Conservation (phyloP, 2,113 vertebrate species). For the Ciconia stormi region DNA sequence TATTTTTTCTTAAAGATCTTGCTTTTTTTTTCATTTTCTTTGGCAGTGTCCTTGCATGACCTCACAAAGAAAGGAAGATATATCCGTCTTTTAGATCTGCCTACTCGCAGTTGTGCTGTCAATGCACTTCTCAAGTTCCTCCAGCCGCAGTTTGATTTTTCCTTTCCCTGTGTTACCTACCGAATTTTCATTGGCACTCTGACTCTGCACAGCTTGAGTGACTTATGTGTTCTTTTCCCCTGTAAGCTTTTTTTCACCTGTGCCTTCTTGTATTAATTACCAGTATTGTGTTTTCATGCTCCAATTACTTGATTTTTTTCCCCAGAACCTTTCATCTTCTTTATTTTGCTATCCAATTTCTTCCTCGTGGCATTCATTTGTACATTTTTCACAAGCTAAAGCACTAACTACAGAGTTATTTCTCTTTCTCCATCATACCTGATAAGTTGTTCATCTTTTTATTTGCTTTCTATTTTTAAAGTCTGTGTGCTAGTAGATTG, state of each 20-base stretch:
- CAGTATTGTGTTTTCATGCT: background rate
- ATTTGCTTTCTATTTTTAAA: background rate
- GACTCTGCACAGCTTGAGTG: constrained; percentile 22
- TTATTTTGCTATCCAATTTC: background rate
- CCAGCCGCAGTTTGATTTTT: constrained; percentile 12
- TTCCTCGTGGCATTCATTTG: background rate
- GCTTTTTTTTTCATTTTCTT: background rate
- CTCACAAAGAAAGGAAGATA: constrained; percentile 3
- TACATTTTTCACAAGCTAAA: background rate
- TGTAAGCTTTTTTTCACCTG: background rate
- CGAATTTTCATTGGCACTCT: constrained; percentile 38
- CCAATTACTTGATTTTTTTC: constrained; percentile 1
- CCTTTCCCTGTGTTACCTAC: constrained; percentile 3
- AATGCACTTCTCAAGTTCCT: constrained; percentile 28
- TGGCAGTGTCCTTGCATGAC: constrained; percentile 35
- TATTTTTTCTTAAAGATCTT: background rate
- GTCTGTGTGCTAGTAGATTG: background rate
- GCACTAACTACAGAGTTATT: background rate
- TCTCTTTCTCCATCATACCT: background rate
- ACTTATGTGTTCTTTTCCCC: background rate
- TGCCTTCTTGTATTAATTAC: constrained; percentile 35
- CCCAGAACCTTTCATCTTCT: background rate
- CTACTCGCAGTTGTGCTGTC: constrained; percentile 37
- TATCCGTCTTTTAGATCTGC: constrained; percentile 4
- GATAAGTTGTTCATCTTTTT: background rate